Base-by-base conservation (phyloP, 2,797 vertebrate species). In the Acomys russatus region DNA sequence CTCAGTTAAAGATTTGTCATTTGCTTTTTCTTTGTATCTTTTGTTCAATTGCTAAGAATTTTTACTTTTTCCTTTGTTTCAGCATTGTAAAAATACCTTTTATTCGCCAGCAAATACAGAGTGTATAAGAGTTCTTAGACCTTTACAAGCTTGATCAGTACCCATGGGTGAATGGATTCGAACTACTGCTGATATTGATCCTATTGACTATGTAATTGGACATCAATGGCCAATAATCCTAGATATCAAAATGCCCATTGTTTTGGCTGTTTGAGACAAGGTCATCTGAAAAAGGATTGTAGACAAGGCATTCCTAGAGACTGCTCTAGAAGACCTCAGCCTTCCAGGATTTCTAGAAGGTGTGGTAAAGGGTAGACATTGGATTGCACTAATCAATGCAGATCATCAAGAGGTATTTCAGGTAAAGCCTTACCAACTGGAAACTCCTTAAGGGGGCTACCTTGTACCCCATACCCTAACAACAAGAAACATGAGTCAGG, bases 31-130 rank as follows among this genome's bases (percentile, higher is more conserved):
- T 94, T 87, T 35, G 4, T 54, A n/a, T 79, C 25, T 90, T 88
- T 8, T n/a, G 0, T 76, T 92, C 84, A 68, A 78, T 93, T 87
- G 22, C 68, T 89, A 35, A 85, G 22, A 90, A 15, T 73, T 33
- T 85, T 4, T 96, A 2, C n/a, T 22, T 82, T 95, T 78, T 93
- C 23, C 68, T 92, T 93, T 92, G 76, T 90, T 49, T 66, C 38
- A 59, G 12, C 56, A 59, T 59, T 59, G 56, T 59, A 17, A 59
- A 59, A 59, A 17, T 59, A 18, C 18, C 18, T 59, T 59, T 59
- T 15, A 59, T 59, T 59, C 56, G 15, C 12, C 56, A 59, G 68
- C 14, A 70, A 70, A 70, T n/a, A 11, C 68, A 70, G 33, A 70
- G 14, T 70, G 33, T n/a, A 70, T n/a, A n/a, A 70, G 17, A n/a